Conservation (phyloP, 1,140 invertebrate genomes). For the Harpegnathos saltator region DNA sequence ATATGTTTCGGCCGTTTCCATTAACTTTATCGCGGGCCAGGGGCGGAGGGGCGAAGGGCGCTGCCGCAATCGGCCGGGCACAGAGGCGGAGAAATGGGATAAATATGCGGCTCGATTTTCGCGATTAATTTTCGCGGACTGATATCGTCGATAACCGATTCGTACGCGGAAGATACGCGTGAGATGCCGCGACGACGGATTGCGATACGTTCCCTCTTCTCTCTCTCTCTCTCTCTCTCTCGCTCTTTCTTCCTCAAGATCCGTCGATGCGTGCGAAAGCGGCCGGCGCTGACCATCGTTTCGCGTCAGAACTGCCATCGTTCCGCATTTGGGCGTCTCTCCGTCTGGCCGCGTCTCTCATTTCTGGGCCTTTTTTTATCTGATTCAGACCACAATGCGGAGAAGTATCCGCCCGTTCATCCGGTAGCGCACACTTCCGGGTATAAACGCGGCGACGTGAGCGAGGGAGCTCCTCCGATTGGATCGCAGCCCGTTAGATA, state of each 20-base stretch:
- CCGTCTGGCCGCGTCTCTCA: conserved; percentile 46
- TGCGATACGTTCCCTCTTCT: too few relatives aligned
- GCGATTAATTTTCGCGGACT: too few relatives aligned
- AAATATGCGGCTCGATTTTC: too few relatives aligned
- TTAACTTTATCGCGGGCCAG: too few relatives aligned
- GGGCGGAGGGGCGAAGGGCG: too few relatives aligned
- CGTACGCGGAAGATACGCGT: neutral
- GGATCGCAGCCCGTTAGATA: conserved; percentile 20
- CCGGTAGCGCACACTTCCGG: conserved; percentile 50
- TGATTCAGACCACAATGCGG: conserved; percentile 58
- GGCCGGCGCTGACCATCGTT: conserved; percentile 26
- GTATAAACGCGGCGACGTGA: conserved; percentile 45
- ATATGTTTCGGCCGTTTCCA: neutral
- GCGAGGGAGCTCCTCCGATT: conserved; percentile 35
- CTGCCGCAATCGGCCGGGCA: too few relatives aligned
- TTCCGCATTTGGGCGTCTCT: conserved; percentile 28
- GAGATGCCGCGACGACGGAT: neutral
- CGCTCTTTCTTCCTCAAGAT: too few relatives aligned
- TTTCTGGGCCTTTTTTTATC: conserved; percentile 56
- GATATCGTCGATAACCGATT: too few relatives aligned
- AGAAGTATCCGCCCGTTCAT: conserved; percentile 47
- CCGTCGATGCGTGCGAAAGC: neutral
- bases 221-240: neutral
- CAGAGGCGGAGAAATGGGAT: too few relatives aligned
- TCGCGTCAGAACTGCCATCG: conserved; percentile 13